A percentile compares a stretch with the other conserved stretches of the same genome.
These are phyloP conservation scores for Frankliniella fusca DNA, from an alignment of 2,888 invertebrate genomes.

Conservation along the genomic window DNA sequence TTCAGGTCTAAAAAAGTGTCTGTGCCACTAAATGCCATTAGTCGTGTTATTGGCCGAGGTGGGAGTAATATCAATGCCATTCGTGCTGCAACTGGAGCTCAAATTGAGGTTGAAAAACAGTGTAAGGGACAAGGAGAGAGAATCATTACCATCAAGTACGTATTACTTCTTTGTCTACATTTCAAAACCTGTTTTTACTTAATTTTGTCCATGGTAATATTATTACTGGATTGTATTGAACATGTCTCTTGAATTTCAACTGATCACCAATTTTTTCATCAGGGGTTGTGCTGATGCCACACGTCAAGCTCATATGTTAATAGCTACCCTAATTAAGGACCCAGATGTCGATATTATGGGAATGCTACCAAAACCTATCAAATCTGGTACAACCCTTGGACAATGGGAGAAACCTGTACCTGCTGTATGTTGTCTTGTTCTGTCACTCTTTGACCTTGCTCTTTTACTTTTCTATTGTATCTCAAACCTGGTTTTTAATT, in stretches of 20 bases:
- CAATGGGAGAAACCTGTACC: constrained; percentile 58
- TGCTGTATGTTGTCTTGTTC: constrained; percentile 46
- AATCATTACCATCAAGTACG: constrained; percentile 88
- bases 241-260: not conserved
- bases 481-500: not conserved
- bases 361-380: constrained; percentile 67
- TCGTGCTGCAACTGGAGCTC: constrained; percentile 91
- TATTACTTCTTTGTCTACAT: constrained; percentile 36
- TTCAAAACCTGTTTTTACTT: not conserved
- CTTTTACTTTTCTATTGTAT: not conserved
- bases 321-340: constrained; percentile 88
- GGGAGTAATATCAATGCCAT: constrained; percentile 98
- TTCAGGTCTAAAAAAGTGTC: constrained; percentile 83
- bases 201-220: not conserved
- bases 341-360: constrained; percentile 86
- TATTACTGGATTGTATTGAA: not conserved
- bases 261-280: constrained; percentile 32
- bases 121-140: constrained; percentile 90
- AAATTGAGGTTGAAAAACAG: constrained; percentile 98
- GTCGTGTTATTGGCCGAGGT: constrained; percentile 93
- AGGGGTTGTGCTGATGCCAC: constrained; percentile 88
- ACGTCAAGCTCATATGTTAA: constrained; percentile 85
- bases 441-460: constrained; percentile 15
- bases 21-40: constrained; percentile 91
- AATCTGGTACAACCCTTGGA: constrained; percentile 54